phyloP scores from a whole-genome alignment of 2,113 vertebrate species.

The Diglossa brunneiventris region DNA sequence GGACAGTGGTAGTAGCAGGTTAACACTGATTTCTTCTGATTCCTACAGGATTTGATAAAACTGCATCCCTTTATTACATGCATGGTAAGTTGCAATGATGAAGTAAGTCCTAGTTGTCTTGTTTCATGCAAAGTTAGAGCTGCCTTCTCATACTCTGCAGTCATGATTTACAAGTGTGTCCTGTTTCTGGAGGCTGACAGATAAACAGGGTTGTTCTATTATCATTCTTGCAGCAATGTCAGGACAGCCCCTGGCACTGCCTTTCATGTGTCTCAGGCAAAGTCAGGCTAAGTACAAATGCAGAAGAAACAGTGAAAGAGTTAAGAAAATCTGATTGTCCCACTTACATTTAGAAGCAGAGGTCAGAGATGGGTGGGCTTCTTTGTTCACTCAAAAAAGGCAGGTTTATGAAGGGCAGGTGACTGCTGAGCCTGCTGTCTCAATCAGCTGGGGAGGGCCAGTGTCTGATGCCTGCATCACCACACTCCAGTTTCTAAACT shows the following conservation, averaged over 20 bases:
- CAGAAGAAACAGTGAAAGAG: neutral
- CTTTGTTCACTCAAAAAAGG: neutral
- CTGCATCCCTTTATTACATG: neutral
- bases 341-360: neutral
- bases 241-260: neutral
- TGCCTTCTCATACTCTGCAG: neutral
- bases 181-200: neutral
- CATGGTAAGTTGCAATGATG: neutral
- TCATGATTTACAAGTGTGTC: neutral
- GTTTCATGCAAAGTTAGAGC: neutral
- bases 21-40: neutral
- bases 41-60: neutral
- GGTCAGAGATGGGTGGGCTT: neutral
- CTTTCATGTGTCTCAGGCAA: neutral
- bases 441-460: neutral
- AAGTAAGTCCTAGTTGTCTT: neutral
- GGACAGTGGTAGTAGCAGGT: neutral
- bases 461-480: neutral
- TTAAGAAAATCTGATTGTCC: neutral
- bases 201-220: neutral
- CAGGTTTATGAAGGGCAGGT: neutral
- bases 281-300: neutral
- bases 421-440: neutral
- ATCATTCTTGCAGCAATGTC: neutral
- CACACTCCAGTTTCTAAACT: neutral